A percentile compares a stretch with the other conserved stretches of the same genome.
phyloP scores from a whole-genome alignment of 2,888 invertebrate genomes.

The Scelioninae gen. 1 region DNA sequence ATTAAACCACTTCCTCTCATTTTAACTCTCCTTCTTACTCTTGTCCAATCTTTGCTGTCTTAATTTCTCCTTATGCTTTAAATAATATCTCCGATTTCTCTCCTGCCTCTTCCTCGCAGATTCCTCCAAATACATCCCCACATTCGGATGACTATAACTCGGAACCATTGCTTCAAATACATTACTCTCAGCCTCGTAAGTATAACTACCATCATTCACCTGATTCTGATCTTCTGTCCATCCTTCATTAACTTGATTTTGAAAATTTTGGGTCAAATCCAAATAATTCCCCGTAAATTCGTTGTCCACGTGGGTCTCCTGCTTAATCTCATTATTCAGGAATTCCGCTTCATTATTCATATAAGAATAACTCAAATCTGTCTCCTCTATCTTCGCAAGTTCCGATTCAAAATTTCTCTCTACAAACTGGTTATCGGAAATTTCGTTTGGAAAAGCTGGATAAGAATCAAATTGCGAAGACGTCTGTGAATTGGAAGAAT shows the following conservation, averaged over 20 bases:
- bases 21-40: conserved; percentile 12
- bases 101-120: conserved; percentile 49
- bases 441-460: conserved; percentile 5
- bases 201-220: background rate
- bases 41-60: conserved; percentile 44
- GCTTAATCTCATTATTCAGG: conserved; percentile 22
- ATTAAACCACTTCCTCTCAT: no score
- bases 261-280: background rate
- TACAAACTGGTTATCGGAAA: background rate
- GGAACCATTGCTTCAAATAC: background rate
- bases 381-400: background rate
- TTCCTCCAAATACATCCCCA: conserved; percentile 28
- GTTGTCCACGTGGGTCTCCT: no score
- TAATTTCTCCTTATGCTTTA: conserved; percentile 60
- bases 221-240: conserved; percentile 12
- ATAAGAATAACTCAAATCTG: conserved; percentile 6
- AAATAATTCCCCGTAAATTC: no score
- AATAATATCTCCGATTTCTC: conserved; percentile 57
- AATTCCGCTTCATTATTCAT: background rate
- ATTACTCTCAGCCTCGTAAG: background rate
- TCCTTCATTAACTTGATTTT: background rate
- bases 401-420: background rate
- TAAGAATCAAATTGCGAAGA: conserved; percentile 20
- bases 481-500: conserved; percentile 34
- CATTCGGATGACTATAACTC: background rate